Base-by-base conservation (phyloP, 2,113 vertebrate genomes). In the Tichodroma muraria region DNA sequence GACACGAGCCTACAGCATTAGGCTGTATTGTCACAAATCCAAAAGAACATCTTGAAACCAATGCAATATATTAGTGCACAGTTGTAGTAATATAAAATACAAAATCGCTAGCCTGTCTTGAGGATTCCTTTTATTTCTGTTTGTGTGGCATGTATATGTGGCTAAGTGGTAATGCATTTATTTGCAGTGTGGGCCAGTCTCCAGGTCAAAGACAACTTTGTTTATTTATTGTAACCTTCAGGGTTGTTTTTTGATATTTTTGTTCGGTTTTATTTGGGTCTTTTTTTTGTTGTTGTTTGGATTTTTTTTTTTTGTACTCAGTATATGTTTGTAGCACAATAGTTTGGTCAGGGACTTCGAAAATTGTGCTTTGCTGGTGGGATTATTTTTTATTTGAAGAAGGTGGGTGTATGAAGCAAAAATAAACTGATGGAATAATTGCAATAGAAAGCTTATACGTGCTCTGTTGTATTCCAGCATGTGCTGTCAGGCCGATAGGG, bases 401-500 rank as follows among this genome's bases (percentile, higher is more conserved):
- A 7, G 2, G 2, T 28, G 15, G 9, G 5, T 9, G 1, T 37
- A 63, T 66, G 42, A 66, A 84, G 59, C 54, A 85, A 88, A 94
- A 79, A 69, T 64, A 77, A 69, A 52, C 11, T 9, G 22, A 65
- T 57, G 37, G 42, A 61, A 49, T 85, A 78, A 71, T 57, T 87
- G 35, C 31, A 69, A 37, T 50, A 78, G 23, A 42, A 87, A 63
- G 2, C 45, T 30, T 86, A 4, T 59, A 31, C 3, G 0, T 38
- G 23, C 18, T 77, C 23, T 53, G 31, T 31, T 72, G 49, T 68
- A 85, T 80, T 92, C 35, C 45, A 88, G 60, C 44, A 38, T 6
- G 8, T 64, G 49, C 49, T 86, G 38, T 79, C 66, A 90, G 50
- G 69, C 92, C 96, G 93, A 93, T 95, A 91, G 84, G 88, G 80